Conservation (phyloP, 1,140 invertebrate species). For the Holotrichia oblita region DNA sequence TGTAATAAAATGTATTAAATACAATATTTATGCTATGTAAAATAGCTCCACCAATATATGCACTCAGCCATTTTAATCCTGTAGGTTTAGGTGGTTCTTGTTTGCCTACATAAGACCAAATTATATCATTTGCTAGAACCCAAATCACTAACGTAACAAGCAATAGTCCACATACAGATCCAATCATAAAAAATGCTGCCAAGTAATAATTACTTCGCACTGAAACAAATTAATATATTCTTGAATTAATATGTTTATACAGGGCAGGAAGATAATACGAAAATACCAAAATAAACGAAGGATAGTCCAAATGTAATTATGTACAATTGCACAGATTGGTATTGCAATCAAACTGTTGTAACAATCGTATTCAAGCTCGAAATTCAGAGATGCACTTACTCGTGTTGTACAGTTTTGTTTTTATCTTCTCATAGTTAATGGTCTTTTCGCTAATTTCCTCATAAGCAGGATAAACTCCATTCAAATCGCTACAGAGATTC, state of each 20-base stretch:
- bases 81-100: background rate
- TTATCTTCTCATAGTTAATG: background rate
- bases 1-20: constrained; percentile 33
- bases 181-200: constrained; percentile 28
- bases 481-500: background rate
- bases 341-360: no score
- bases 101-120: constrained; percentile 19
- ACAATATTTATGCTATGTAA: constrained; percentile 25
- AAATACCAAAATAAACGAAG: no score
- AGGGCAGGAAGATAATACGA: no score
- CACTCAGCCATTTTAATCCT: background rate
- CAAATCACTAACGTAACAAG: constrained; percentile 36
- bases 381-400: background rate
- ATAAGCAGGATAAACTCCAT: background rate
- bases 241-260: no score
- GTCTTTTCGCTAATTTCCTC: background rate
- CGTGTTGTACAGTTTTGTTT: background rate
- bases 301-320: no score
- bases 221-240: no score
- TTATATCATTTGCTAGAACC: constrained; percentile 34
- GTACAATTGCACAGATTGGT: no score
- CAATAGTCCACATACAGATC: constrained; percentile 1
- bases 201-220: constrained; percentile 28
- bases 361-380: no score
- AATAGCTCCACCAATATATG: constrained; percentile 19